Base-by-base conservation (phyloP, 2,888 invertebrate genomes). In the Drosophila barbarae region DNA sequence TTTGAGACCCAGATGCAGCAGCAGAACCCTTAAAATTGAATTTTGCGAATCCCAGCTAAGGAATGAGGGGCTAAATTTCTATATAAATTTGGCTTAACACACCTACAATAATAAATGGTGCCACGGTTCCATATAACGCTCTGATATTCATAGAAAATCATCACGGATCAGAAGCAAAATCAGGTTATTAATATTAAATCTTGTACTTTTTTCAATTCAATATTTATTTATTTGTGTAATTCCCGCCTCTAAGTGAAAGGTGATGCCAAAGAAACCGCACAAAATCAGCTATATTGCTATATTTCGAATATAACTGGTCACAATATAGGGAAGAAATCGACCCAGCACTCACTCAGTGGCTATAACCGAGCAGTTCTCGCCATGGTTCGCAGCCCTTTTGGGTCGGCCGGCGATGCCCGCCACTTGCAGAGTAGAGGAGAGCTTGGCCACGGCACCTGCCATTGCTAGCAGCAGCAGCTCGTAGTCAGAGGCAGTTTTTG, bases 341-440 rank as follows among this genome's bases (percentile, higher is more conserved):
- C 8, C 18, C 30, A 18, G 13, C 18, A 30, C 18, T 46, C 18
- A 30, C 12, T 12, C 28, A 18, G 12, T 46, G 18, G 18, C 18
- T 30, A 30, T 46, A 46, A 8, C 46, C 13, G 18, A 46, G 30
- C 18, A 47, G 30, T 13, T 47, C 18, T 58, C 41, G 26, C 41
- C 34, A 58, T 58, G 41, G 34, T 58, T 42, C 61, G 61, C 44
- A 34, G 42, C 38, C n/a, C 55, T 59, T 60, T 42, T 35, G 26
- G 61, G 61, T 53, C 66, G 61, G 18, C 35, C 66, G 61, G 18
- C 41, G 21, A 61, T 65, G 61, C 61, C 41, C 44, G 23, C 23
- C n/a, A 21, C 28, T 30, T 12, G n/a, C 41, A 35, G 7, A 32
- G 63, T 63, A 63, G 63, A 15, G 63, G 8, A 53, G 35, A 44